Evolutionary conservation across 2,113 vertebrate species (phyloP).

Genomic region (Charadrius vociferus): DNA sequence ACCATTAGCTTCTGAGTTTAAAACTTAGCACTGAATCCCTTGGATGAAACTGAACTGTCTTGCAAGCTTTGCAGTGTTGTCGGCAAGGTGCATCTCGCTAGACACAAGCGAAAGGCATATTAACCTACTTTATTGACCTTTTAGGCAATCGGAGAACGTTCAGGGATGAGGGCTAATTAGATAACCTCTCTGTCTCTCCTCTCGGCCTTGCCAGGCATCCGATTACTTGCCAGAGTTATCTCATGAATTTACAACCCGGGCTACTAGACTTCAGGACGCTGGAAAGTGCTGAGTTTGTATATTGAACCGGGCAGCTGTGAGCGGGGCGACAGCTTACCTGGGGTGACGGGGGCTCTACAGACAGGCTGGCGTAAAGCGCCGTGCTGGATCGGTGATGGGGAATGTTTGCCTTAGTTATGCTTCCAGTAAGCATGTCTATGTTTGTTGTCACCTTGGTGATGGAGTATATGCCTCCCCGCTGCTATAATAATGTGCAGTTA

Average conservation of each 20-base stretch:
- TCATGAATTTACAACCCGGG: conserved; percentile 32
- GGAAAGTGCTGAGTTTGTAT: conserved; percentile 1
- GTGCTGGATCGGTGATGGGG: not conserved
- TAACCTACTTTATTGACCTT: conserved; percentile 53
- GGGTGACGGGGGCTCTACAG: fast-evolving
- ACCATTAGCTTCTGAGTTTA: not conserved
- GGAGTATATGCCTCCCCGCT: not conserved
- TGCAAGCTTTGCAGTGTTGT: not conserved
- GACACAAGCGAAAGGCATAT: not conserved
- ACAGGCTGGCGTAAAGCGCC: not conserved
- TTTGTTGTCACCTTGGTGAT: not conserved
- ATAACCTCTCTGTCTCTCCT: not conserved
- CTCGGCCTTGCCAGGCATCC: conserved; percentile 15
- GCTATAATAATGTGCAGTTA: not conserved
- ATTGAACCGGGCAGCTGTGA: not conserved
- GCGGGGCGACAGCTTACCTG: not conserved
- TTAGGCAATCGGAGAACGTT: not conserved
- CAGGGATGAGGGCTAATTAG: conserved; percentile 23
- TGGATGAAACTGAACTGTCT: not conserved
- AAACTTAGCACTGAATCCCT: not conserved
- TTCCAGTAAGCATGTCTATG: not conserved
- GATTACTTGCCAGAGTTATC: conserved; percentile 44
- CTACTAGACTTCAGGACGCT: not conserved
- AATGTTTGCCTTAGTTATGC: not conserved
- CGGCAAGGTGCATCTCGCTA: fast-evolving